phyloP scores from a whole-genome alignment of 2,113 vertebrate genomes.

The Neogobius melanostomus region DNA sequence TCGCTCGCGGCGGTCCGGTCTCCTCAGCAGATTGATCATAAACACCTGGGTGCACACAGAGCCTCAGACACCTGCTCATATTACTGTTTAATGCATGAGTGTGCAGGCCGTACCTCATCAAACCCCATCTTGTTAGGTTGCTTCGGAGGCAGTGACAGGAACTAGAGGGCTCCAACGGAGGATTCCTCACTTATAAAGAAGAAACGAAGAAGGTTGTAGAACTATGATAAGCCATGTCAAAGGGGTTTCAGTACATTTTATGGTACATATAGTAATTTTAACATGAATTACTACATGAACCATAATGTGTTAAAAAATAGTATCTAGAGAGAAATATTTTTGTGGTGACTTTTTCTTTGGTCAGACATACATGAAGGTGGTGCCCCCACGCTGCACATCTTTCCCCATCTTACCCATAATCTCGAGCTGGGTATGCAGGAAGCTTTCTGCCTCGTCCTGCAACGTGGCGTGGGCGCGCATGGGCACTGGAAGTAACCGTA shows the following conservation, averaged over 20 bases:
- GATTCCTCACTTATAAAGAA: conserved; percentile 76
- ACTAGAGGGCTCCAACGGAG: conserved; percentile 76
- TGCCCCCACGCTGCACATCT: no score
- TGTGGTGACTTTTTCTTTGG: no score
- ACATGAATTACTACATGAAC: no score
- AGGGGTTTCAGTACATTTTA: no score
- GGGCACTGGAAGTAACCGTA: conserved; percentile 84
- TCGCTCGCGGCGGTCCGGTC: conserved; percentile 81
- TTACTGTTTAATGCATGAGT: conserved; percentile 4
- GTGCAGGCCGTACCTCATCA: conserved; percentile 79
- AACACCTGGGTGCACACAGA: conserved; percentile 61
- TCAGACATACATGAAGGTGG: no score
- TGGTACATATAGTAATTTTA: no score
- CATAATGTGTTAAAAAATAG: no score
- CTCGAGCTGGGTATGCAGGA: conserved; percentile 85
- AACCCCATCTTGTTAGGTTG: conserved; percentile 85
- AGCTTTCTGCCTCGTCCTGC: conserved; percentile 85
- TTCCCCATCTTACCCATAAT: conserved; percentile 82
- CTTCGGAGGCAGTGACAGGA: conserved; percentile 74
- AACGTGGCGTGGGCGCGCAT: conserved; percentile 79
- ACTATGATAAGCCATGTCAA: no score
- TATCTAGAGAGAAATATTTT: no score
- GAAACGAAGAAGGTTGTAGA: conserved; percentile 5
- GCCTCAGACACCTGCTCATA: conserved; percentile 13
- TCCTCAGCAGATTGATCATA: conserved; percentile 86